Evolutionary conservation across 2,113 vertebrate species (phyloP).

Genomic region (Pollachius pollachius): DNA sequence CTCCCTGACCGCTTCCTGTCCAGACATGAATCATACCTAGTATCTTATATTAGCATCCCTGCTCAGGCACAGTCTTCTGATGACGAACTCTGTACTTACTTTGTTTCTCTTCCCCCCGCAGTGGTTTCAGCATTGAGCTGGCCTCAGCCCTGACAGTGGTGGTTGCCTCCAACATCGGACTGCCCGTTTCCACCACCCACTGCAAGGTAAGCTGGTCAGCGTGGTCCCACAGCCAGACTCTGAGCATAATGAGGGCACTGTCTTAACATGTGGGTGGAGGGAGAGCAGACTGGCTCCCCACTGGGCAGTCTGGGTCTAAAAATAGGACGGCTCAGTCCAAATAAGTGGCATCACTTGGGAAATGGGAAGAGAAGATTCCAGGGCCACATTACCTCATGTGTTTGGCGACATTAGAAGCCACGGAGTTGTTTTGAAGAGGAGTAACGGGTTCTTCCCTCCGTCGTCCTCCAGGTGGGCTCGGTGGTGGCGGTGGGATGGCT

Average conservation of each 20-base stretch:
- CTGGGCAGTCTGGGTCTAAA: slow-evolving; percentile 5
- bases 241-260: neutral
- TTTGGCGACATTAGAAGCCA: too few species aligned
- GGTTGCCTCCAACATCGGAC: slow-evolving; percentile 92
- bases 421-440: too few species aligned
- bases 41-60: slow-evolving; percentile 12
- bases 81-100: slow-evolving; percentile 5
- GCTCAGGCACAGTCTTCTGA: slow-evolving; percentile 2
- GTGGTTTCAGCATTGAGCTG: slow-evolving; percentile 97
- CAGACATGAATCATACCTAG: slow-evolving; percentile 26
- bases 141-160: slow-evolving; percentile 94
- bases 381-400: too few species aligned
- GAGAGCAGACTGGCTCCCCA: slow-evolving; percentile 21
- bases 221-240: slow-evolving; percentile 9
- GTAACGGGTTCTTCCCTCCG: neutral
- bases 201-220: slow-evolving; percentile 84
- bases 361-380: neutral
- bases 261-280: neutral
- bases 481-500: slow-evolving; percentile 97
- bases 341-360: slow-evolving; percentile 23
- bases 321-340: slow-evolving; percentile 1
- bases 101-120: slow-evolving; percentile 53
- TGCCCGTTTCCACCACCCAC: slow-evolving; percentile 97
- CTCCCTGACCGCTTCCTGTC: slow-evolving; percentile 19
- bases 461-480: slow-evolving; percentile 83